Conservation (phyloP, 2,113 vertebrate species). For the Epinephelus moara region DNA sequence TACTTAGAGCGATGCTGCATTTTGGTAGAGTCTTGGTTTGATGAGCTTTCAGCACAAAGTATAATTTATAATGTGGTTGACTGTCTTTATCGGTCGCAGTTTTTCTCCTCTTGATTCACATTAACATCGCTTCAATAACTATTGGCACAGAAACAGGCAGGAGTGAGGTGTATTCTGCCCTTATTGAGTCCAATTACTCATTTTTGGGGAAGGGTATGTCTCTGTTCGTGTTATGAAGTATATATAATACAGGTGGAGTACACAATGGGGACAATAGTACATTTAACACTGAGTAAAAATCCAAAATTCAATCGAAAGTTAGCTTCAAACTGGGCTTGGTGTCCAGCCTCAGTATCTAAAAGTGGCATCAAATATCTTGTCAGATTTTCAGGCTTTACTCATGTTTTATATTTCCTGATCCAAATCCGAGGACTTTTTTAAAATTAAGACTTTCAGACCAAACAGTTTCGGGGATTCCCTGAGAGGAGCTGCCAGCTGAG, state of each 20-base stretch:
- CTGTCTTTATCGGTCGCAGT: neutral
- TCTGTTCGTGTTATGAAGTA: neutral
- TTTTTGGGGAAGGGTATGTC: neutral
- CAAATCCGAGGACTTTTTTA: too few relatives aligned
- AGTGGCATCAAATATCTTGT: too few relatives aligned
- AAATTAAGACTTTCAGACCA: too few relatives aligned
- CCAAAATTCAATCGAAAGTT: neutral
- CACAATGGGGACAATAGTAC: neutral
- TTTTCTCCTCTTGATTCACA: neutral
- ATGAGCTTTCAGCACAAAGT: neutral
- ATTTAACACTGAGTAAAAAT: neutral
- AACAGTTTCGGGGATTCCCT: too few relatives aligned
- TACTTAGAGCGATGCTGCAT: neutral
- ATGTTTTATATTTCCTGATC: too few relatives aligned
- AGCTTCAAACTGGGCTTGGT: neutral
- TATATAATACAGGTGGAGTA: neutral
- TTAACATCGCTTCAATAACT: too few relatives aligned
- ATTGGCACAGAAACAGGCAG: too few relatives aligned
- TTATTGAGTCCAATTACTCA: neutral
- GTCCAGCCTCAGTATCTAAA: neutral
- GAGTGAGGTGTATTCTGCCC: neutral
- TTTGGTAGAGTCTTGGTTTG: neutral
- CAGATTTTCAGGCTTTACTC: too few relatives aligned
- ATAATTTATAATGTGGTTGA: neutral
- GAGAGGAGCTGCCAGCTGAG: too few relatives aligned